Evolutionary conservation across 2,113 vertebrate species (phyloP).

Genomic region (Microtus montanus): DNA sequence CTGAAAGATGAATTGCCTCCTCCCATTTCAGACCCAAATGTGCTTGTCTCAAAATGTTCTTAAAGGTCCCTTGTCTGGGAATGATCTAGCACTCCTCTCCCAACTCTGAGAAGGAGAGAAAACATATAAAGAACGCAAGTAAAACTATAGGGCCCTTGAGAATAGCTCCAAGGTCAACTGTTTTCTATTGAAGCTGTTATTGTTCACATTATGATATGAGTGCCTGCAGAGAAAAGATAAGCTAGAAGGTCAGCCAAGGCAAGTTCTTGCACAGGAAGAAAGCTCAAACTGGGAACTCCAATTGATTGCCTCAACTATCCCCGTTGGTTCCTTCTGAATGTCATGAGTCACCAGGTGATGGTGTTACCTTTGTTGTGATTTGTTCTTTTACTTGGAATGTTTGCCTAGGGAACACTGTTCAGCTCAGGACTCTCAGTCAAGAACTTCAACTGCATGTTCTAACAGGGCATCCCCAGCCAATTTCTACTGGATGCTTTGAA

Average conservation of each 20-base stretch:
- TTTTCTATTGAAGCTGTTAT: background rate
- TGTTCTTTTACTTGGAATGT: background rate
- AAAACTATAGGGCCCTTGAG: background rate
- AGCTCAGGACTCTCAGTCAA: background rate
- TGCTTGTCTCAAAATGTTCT: background rate
- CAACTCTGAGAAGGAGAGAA: background rate
- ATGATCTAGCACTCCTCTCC: background rate
- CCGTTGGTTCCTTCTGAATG: background rate
- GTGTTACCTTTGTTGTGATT: background rate
- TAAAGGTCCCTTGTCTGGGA: background rate
- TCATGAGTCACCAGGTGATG: too few relatives aligned
- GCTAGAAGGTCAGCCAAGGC: background rate
- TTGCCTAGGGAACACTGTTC: background rate
- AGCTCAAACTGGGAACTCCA: background rate
- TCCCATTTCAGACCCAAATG: background rate
- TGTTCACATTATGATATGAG: background rate
- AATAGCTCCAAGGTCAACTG: background rate
- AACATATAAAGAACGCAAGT: background rate
- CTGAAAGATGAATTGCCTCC: background rate
- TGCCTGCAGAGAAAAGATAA: too few relatives aligned
- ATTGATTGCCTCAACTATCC: background rate
- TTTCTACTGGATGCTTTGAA: background rate
- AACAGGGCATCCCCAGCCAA: background rate
- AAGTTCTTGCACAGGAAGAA: background rate
- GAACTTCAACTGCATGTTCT: background rate